Evolutionary conservation across 2,113 vertebrate genomes (phyloP), one percentile per base, ranked within the genome.

Genomic region (Apodemus sylvaticus): DNA sequence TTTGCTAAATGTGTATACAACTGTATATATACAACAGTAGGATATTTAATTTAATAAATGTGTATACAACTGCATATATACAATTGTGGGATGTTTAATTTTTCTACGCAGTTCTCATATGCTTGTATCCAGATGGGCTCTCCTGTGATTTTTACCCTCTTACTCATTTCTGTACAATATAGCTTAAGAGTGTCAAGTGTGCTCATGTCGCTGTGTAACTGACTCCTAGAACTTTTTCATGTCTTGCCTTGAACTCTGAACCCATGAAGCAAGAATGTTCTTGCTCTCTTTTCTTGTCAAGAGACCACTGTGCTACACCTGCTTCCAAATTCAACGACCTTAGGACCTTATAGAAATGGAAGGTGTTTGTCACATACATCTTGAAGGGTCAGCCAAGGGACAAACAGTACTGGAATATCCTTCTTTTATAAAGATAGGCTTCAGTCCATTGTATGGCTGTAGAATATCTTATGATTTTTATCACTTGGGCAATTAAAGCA

Each of bases 61-160:
- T 71, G 70, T 10, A 71, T n/a, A 36, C 17, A 20, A 89, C 58
- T 60, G 20, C 2, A 9, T 48, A 48, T 10, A 71, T n/a, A 36
- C 17, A 20, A 92, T 51, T 60, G 20, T 3, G 7, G 31, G 53
- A 14, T 79, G 60, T 73, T 89, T 48, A 2, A 31, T 82, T 79
- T 74, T 86, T 74, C 55, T 73, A 96, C 45, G 51, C 42, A 42
- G 86, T 93, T 89, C 34, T 94, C 66, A 31, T 62, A 58, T 17
- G 29, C 53, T 89, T 66, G 42, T 55, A 48, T 73, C 16, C 31
- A 76, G 60, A 96, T 34, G 10, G 62, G 81, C 66, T 53, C 19
- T n/a, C 14, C 2, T 48, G 26, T 12, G 17, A 86, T 48, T 10
- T 48, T 36, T 13, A 48, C 29, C 9, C 60, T 66, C 62, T 36